Conservation (phyloP, 2,113 vertebrate genomes). For the Cyphomyrus discorhynchus region DNA sequence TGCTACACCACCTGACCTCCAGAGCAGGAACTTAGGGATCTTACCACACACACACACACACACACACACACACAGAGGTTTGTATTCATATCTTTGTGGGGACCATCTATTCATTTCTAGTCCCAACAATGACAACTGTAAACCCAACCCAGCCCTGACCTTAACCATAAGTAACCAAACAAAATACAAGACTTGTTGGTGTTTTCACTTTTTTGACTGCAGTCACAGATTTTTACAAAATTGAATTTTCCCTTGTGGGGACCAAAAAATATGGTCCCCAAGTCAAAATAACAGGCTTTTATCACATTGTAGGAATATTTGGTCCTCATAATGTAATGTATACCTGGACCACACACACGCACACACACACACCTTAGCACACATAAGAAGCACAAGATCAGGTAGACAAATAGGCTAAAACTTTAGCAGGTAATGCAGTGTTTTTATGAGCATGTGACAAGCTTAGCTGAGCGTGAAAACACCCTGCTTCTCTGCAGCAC, state of each 20-base stretch:
- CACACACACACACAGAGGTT: background rate
- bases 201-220: no score
- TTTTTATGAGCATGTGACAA: constrained; percentile 23
- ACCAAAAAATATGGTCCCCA: background rate
- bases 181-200: no score
- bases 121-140: background rate
- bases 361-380: background rate
- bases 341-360: background rate
- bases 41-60: constrained; percentile 14
- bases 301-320: background rate
- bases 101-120: background rate
- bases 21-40: constrained; percentile 15
- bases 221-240: no score
- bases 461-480: constrained; percentile 47
- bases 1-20: constrained; percentile 32
- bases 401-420: background rate
- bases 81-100: background rate
- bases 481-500: constrained; percentile 39
- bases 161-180: no score
- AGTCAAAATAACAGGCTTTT: background rate
- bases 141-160: no score
- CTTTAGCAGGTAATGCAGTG: background rate
- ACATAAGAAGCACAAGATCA: background rate
- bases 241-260: no score
- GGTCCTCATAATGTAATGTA: background rate